Base-by-base conservation (phyloP, 2,113 vertebrate species). In the Esox niger region DNA sequence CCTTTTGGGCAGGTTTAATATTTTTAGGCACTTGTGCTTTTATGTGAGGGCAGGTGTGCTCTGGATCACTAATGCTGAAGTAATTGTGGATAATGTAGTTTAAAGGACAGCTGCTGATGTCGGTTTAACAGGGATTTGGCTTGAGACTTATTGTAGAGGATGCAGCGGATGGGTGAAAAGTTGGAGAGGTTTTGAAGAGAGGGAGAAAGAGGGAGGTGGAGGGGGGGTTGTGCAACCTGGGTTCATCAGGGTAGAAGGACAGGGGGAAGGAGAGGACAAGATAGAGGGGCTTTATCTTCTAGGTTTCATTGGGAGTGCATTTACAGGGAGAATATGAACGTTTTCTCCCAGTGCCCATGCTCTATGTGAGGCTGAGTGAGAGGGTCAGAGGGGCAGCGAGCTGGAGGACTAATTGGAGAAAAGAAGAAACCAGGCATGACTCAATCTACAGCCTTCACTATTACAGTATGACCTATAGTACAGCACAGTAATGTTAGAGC, bases 31-130 rank as follows among this genome's bases (percentile, higher is more conserved):
- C 78, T 69, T 71, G 76, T 62, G 77, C 79, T 86, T 84, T 82
- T 79, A 82, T 81, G 74, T 79, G 65, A 79, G 79, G 84, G 81
- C 86, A 88, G 87, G 88, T 89, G 88, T 88, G 79, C 75, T 65
- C 76, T 15, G 33, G 64, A 71, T 82, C 81, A 80, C 81, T 87
- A 83, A 85, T 87, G 87, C 82, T 88, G 80, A 76, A 88, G 84
- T 90, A 90, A 91, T 90, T 89, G 88, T 87, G 82, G 88, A 89
- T 91, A 91, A 91, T 91, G 88, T 88, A 87, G 81, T 89, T 90
- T 87, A 88, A 89, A 89, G 87, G 88, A 86, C 84, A 85, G 86
- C 88, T 85, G 86, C 82, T 84, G 81, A 86, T 85, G 86, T 66
- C 31, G 84, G 83, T 90, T 88, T 88, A 88, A 89, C 84, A 79